Base-by-base conservation (phyloP, 2,888 invertebrate species). In the Cylindroiulus punctatus region DNA sequence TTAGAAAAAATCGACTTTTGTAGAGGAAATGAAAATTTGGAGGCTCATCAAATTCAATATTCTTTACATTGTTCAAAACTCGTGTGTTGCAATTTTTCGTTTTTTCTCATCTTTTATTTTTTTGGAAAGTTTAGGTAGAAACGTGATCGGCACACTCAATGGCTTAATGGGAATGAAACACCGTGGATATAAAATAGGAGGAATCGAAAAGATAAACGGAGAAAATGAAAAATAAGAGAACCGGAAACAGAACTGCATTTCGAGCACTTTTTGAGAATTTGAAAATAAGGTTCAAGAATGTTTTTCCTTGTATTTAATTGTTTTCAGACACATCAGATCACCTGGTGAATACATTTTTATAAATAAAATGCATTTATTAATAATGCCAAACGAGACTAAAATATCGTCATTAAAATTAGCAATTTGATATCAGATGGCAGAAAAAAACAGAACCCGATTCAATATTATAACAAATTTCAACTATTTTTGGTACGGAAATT, bases 51-150 rank as follows among this genome's bases (percentile, higher is more conserved):
- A 57, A 57, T 57, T 57, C 57, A 57, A 57, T 57, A 57, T 57
- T 57, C 57, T 57, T 57, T 57, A 57, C 22, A 57, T 57, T 57
- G n/a, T 57, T 22, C 57, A 57, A 57, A 57, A 57, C 57, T 57
- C 22, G 57, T 57, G 57, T 22, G 57, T 17, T 22, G 22, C 10
- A 22, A 7, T 22, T 22, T 57, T 57, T 57, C 5, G 3, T 57
- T 4, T 57, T 57, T 57, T 57, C 22, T 40, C 8, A 40, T 8
- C 8, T 40, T 40, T 40, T 40, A 40, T 5, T 57, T n/a, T 57
- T 57, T 57, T 57, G 5, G 17, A 57, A 57, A 22, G 57, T n/a
- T 57, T 57, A 57, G 57, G 22, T 57, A 22, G 7, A 57, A 47
- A 57, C 57, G 57, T 57, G 57, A n/a, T 57, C 22, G 3, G 57